Base-by-base conservation (phyloP, 1,140 invertebrate species). In the Orussus abietinus region DNA sequence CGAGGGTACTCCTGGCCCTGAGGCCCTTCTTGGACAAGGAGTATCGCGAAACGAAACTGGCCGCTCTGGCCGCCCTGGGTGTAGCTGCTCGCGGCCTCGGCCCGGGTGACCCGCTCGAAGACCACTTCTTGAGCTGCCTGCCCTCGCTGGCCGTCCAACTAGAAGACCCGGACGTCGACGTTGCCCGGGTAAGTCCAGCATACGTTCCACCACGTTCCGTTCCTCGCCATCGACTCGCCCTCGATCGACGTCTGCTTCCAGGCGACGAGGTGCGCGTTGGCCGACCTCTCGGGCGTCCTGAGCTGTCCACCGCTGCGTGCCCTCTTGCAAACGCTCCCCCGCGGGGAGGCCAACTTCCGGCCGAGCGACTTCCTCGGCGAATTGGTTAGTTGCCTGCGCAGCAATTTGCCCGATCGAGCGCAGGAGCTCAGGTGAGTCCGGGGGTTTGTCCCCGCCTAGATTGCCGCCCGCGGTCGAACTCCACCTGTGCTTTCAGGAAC, bases 11-110 rank as follows among this genome's bases (percentile, higher is more conserved):
- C 4, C 32, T 72, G 4, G 53, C 63, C 0, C 49, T 72, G 17
- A 72, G 66, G 34, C 64, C 69, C 2, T 72, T 69, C 26, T 41
- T 70, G 2, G 69, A 70, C 33, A 68, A 68, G 32, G 63, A 70
- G 34, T 61, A 69, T 14, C 59, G 53, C 53, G 59, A 72, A 43
- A 65, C 64, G 49, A 50, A 59, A 36, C 45, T 66, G 0, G 63
- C 64, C 4, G 60, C 69, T 1, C 57, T 70, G 13, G 49, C 22
- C 18, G 66, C 64, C 1, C 42, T 72, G 0, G 55, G 55, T 0
- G 46, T 64, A 0, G 43, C 64, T 15, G 57, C 53, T 28, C 20
- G 33, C 5, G 55, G 55, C 20, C 15, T 30, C 44, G 4, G n/a
- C n/a, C 54, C 57, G 0, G 51, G 64, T 38, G 62, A 70, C 14